Percentiles rank a stretch among this genome's conserved stretches.
Conservation (phyloP, 2,888 invertebrate species). For the Sinodicranocentrus sp. region DNA sequence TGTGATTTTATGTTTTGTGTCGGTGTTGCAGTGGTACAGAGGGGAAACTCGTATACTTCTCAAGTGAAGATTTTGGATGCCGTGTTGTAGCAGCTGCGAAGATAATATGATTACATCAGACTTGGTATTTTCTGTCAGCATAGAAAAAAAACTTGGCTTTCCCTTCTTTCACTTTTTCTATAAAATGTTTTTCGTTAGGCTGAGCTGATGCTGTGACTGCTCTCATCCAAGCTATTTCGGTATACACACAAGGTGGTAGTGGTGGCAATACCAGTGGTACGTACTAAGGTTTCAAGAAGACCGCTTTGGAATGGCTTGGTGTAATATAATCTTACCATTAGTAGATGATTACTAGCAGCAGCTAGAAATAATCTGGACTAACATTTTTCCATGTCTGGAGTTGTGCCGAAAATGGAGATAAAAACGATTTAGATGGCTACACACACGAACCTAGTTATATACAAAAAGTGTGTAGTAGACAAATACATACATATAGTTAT, state of each 20-base stretch:
- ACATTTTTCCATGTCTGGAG: constrained; percentile 16
- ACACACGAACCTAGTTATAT: not conserved
- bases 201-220: constrained; percentile 4
- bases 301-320: constrained; percentile 6
- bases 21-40: not conserved
- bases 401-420: constrained; percentile 25
- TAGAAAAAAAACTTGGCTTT: constrained; percentile 40
- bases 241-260: constrained; percentile 9
- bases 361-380: constrained; percentile 23
- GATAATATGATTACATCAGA: constrained; percentile 42
- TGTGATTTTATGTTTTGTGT: not conserved
- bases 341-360: constrained; percentile 30
- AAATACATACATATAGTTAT: no score
- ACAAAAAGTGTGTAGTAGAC: not conserved
- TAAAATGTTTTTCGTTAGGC: not conserved
- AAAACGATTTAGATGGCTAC: constrained; percentile 13
- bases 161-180: constrained; percentile 7
- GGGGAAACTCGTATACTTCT: not conserved
- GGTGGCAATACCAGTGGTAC: not conserved
- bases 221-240: not conserved
- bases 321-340: constrained; percentile 49
- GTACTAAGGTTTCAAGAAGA: constrained; percentile 18
- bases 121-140: constrained; percentile 21
- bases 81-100: constrained; percentile 31
- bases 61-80: constrained; percentile 6